phyloP scores from a whole-genome alignment of 1,140 invertebrate genomes.

The Lordiphosa clarofinis region DNA sequence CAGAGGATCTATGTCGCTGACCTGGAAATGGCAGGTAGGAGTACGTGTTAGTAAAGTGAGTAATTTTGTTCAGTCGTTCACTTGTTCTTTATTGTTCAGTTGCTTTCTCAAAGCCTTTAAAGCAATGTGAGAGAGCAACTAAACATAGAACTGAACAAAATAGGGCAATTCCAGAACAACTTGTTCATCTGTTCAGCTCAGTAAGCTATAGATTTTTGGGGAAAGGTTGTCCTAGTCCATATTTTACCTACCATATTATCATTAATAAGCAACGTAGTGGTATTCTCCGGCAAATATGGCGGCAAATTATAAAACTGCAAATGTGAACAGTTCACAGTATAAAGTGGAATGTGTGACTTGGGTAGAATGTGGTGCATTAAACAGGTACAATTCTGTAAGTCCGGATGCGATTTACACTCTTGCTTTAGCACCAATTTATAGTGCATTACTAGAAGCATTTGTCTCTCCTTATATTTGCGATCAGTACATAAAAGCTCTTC shows the following conservation, averaged over 20 bases:
- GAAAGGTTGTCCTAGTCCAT: background rate
- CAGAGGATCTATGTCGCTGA: constrained; percentile 83
- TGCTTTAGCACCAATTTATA: constrained; percentile 80
- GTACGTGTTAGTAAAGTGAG: no score
- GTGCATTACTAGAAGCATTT: constrained; percentile 81
- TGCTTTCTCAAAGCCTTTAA: no score
- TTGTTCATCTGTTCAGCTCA: no score
- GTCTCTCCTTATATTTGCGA: constrained; percentile 80
- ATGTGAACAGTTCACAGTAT: constrained; percentile 72
- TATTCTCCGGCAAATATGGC: constrained; percentile 65
- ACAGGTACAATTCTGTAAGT: constrained; percentile 67
- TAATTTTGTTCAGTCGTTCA: no score
- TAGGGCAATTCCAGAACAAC: no score
- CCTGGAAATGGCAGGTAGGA: constrained; percentile 75
- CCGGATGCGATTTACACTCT: constrained; percentile 55
- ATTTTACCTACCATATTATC: constrained; percentile 57
- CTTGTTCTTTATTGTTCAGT: no score
- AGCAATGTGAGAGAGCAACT: no score
- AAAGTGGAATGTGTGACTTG: constrained; percentile 81
- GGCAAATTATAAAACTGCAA: constrained; percentile 56
- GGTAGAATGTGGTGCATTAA: constrained; percentile 61
- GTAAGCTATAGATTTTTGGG: background rate
- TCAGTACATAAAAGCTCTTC: constrained; percentile 80
- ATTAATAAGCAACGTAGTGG: constrained; percentile 61
- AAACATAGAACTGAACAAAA: no score